Evolutionary conservation across 1,140 invertebrate genomes (phyloP).

Genomic region (Pseudachorutes palmiensis): DNA sequence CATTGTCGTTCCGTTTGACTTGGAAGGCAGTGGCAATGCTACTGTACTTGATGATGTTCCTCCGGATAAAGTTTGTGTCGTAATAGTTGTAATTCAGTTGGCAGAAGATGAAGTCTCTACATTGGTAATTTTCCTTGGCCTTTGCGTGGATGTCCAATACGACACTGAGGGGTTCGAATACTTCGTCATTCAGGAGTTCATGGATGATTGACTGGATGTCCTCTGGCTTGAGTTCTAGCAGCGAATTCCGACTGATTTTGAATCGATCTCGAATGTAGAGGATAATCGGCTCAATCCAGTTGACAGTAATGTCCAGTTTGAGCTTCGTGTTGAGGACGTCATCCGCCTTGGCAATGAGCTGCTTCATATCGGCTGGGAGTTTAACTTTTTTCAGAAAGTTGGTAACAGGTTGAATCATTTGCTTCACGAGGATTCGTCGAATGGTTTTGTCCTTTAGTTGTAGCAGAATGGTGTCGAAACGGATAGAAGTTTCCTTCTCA

Average conservation of each 20-base stretch:
- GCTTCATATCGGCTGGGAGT: slow-evolving; percentile 30
- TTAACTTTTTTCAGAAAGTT: slow-evolving; percentile 28
- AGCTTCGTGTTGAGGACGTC: slow-evolving; percentile 35
- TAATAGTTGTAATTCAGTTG: slow-evolving; percentile 36
- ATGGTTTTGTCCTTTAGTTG: slow-evolving; percentile 30
- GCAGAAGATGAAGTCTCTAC: slow-evolving; percentile 35
- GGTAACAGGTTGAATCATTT: slow-evolving; percentile 30
- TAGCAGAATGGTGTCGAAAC: slow-evolving; percentile 33
- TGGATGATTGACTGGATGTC: slow-evolving; percentile 32
- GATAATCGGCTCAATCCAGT: slow-evolving; percentile 31
- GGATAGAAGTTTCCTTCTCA: slow-evolving; percentile 35
- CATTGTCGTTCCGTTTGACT: slow-evolving; percentile 28
- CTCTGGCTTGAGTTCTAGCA: slow-evolving; percentile 31
- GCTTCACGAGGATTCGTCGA: slow-evolving; percentile 27
- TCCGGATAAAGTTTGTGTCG: slow-evolving; percentile 33
- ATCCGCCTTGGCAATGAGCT: slow-evolving; percentile 30
- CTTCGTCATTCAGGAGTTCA: slow-evolving; percentile 35
- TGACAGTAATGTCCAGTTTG: slow-evolving; percentile 25
- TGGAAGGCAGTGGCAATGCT: slow-evolving; percentile 37
- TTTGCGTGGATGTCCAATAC: slow-evolving; percentile 34
- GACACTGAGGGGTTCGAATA: slow-evolving; percentile 26
- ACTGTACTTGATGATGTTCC: slow-evolving; percentile 34
- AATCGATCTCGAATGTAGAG: slow-evolving; percentile 33
- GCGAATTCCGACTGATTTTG: slow-evolving; percentile 29
- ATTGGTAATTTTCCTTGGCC: slow-evolving; percentile 21